phyloP scores from a whole-genome alignment of 1,140 invertebrate genomes.

The Hermetia illucens region DNA sequence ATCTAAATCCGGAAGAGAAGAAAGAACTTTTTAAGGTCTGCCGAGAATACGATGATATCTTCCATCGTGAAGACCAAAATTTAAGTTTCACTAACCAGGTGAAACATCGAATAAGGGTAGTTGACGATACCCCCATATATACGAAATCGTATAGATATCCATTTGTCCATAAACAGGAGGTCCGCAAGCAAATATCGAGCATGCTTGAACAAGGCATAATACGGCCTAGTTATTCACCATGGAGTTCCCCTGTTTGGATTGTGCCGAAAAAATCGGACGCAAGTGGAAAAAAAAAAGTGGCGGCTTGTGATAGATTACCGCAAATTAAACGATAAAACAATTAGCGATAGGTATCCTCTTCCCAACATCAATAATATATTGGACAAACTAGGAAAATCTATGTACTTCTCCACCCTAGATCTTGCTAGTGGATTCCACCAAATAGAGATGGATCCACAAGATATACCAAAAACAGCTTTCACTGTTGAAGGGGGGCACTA shows the following conservation, averaged over 20 bases:
- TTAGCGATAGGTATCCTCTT: conserved; percentile 28
- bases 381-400: conserved; percentile 16
- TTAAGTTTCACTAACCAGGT: conserved; percentile 11
- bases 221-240: no score
- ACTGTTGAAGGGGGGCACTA: no score
- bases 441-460: conserved; percentile 23
- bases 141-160: conserved; percentile 15
- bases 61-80: conserved; percentile 11
- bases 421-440: conserved; percentile 35
- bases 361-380: conserved; percentile 30
- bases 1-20: conserved; percentile 2
- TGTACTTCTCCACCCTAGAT: conserved; percentile 29
- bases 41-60: conserved; percentile 10
- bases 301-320: no score
- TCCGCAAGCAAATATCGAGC: conserved; percentile 9
- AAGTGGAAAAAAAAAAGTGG: no score
- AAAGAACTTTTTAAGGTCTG: background rate
- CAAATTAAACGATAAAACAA: conserved; percentile 14
- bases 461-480: conserved; percentile 31
- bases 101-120: conserved; percentile 14
- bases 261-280: no score
- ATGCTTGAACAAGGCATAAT: background rate
- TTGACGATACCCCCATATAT: conserved; percentile 8
- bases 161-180: conserved; percentile 13
- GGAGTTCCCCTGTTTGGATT: no score